A percentile compares a stretch with the other conserved stretches of the same genome.
Conservation (phyloP, 1,140 invertebrate species). For the Drusus annulatus region DNA sequence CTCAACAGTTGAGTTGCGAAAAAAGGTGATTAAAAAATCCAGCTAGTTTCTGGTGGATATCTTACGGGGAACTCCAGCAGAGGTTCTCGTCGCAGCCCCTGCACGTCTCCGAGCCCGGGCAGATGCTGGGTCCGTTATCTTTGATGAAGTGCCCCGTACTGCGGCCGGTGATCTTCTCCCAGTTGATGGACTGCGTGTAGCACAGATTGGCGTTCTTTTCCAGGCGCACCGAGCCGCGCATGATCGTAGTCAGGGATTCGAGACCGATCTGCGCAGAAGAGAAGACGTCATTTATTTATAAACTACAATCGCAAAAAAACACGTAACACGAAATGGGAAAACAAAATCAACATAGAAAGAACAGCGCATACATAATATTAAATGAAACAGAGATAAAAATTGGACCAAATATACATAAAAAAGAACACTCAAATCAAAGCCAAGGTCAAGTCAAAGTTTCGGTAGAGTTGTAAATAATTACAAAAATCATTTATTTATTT, state of each 20-base stretch:
- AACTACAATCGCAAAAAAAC: no score
- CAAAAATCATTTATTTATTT: no score
- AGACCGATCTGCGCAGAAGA: constrained; percentile 75
- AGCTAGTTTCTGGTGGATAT: neutral
- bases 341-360: no score
- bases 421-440: no score
- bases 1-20: no score
- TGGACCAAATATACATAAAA: no score
- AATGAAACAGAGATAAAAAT: no score
- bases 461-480: no score
- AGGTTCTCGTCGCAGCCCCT: constrained; percentile 41
- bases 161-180: constrained; percentile 74
- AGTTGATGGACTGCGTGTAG: constrained; percentile 82
- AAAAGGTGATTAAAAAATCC: neutral
- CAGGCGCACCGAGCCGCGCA: constrained; percentile 79
- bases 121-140: constrained; percentile 42
- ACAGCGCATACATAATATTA: no score
- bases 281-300: no score
- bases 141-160: constrained; percentile 60
- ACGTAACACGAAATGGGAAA: no score
- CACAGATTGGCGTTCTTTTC: constrained; percentile 82
- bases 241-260: constrained; percentile 77
- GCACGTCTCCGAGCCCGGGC: constrained; percentile 46
- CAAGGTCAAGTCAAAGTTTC: no score
- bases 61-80: constrained; percentile 53